Percentiles rank a stretch among this genome's conserved stretches.
Conservation (phyloP, 2,797 vertebrate genomes). For the Parauchenoglanis punctatus region DNA sequence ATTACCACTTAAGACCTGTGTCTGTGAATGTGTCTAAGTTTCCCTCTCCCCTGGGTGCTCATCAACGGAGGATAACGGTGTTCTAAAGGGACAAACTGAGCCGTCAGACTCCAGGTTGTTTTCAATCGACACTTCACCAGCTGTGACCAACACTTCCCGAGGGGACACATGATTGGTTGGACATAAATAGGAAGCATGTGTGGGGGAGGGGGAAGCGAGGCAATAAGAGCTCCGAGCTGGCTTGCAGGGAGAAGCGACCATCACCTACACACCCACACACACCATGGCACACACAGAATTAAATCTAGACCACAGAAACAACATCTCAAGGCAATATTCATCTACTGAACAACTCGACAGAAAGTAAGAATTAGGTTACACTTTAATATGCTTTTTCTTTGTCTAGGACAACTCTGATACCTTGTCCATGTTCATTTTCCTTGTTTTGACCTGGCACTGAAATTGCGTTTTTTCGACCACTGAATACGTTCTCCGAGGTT, state of each 20-base stretch:
- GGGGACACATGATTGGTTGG: conserved; percentile 60
- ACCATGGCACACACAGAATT: conserved; percentile 51
- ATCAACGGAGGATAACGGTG: conserved; percentile 48
- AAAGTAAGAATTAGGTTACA: background rate
- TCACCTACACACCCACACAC: conserved; percentile 46
- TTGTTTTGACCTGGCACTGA: background rate
- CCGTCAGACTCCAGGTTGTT: conserved; percentile 75
- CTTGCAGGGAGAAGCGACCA: conserved; percentile 38
- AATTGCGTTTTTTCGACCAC: background rate
- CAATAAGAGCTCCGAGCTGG: conserved; percentile 30
- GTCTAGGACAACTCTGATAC: background rate
- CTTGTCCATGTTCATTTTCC: background rate
- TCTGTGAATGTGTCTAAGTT: conserved; percentile 46
- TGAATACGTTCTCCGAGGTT: background rate
- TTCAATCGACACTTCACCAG: conserved; percentile 81
- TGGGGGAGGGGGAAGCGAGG: conserved; percentile 28
- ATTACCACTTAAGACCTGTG: conserved; percentile 24
- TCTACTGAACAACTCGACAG: background rate
- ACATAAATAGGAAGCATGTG: conserved; percentile 51
- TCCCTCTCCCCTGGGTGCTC: conserved; percentile 38
- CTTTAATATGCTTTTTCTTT: background rate
- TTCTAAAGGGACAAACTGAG: conserved; percentile 54
- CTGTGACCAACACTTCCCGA: conserved; percentile 74
- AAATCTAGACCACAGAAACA: conserved; percentile 34
- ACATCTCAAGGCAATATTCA: conserved; percentile 27